These are phyloP conservation scores for Mantis religiosa DNA, from an alignment of 2,888 invertebrate genomes.

Conservation along the genomic window DNA sequence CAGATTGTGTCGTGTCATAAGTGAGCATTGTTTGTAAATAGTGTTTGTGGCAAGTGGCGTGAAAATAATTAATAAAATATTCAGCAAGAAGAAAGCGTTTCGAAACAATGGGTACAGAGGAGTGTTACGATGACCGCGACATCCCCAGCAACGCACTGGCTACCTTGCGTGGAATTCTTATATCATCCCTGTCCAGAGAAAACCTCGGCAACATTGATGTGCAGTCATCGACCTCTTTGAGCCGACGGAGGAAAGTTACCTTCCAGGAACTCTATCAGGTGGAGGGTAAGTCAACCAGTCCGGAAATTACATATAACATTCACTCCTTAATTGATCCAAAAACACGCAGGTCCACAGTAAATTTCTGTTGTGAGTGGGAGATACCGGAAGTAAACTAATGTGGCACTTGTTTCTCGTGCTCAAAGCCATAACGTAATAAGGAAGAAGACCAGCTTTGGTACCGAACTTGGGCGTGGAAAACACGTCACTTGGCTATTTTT, in stretches of 20 bases:
- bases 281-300: neutral
- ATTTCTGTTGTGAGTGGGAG: no score
- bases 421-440: neutral
- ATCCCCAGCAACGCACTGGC: constrained; percentile 45
- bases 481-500: no score
- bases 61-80: neutral
- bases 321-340: neutral
- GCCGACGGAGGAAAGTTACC: constrained; percentile 34
- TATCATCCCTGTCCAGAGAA: constrained; percentile 53
- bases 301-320: neutral
- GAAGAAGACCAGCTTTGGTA: neutral
- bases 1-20: neutral
- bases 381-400: no score
- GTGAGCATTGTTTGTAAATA: neutral
- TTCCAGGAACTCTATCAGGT: constrained; percentile 33
- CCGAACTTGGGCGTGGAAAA: neutral
- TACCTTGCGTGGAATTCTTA: constrained; percentile 53
- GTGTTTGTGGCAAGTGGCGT: neutral
- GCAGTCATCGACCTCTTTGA: constrained; percentile 31
- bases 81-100: neutral
- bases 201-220: constrained; percentile 45
- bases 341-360: neutral
- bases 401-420: no score
- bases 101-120: constrained; percentile 28
- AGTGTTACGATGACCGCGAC: constrained; percentile 15